Percentiles rank a stretch among this genome's conserved stretches.
phyloP scores from a whole-genome alignment of 2,113 vertebrate species.

The Indicator indicator region DNA sequence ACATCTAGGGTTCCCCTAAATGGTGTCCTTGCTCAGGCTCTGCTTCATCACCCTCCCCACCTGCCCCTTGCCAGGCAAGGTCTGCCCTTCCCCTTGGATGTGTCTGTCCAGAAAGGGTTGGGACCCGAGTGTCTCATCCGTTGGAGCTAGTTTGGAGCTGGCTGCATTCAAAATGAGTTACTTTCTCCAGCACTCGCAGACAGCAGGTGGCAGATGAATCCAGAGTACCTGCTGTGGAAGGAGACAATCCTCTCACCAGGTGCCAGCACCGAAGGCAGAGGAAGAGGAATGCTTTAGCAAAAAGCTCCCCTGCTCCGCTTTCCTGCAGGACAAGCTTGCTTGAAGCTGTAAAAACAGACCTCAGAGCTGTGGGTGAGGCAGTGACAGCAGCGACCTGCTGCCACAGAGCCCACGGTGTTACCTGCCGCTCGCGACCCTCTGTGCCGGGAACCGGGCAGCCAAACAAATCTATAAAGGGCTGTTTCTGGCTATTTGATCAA shows the following conservation, averaged over 20 bases:
- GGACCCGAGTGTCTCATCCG: fast-evolving
- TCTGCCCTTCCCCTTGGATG: no score
- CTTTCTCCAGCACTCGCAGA: no score
- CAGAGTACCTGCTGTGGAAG: fast-evolving
- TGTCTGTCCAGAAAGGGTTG: fast-evolving
- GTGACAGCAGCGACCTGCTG: background rate
- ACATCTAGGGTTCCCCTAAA: fast-evolving
- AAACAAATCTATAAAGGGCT: no score
- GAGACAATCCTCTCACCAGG: fast-evolving
- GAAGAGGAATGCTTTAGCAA: no score
- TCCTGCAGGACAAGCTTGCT: background rate
- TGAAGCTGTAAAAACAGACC: background rate
- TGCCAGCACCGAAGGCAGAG: background rate
- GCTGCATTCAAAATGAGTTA: background rate
- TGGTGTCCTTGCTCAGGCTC: background rate
- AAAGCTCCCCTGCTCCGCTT: background rate
- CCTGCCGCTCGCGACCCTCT: background rate
- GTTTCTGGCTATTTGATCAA: background rate
- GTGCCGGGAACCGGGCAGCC: background rate
- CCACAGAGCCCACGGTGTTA: no score
- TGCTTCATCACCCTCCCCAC: no score
- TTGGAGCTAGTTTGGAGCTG: background rate
- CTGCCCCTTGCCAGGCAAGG: no score
- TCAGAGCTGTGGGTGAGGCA: background rate
- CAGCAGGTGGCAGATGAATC: fast-evolving